Evolutionary conservation across 1,140 invertebrate species (phyloP).

Genomic region (Brachionus asplanchnoidis): DNA sequence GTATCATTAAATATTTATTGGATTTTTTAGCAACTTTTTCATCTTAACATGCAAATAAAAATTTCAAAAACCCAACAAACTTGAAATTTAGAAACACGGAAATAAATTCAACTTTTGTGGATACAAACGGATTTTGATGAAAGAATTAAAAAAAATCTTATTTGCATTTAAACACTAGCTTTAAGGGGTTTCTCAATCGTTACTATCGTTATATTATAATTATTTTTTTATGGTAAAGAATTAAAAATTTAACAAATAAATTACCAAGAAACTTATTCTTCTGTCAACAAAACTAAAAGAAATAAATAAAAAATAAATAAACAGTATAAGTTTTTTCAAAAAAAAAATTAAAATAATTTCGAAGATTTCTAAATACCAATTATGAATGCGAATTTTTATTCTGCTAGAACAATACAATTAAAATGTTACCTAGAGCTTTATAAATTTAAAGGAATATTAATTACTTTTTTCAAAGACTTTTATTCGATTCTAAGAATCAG

Average conservation of each 20-base stretch:
- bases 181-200: constrained; percentile 17
- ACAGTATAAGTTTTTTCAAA: background rate
- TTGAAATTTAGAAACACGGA: background rate
- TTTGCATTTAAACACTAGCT: background rate
- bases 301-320: background rate
- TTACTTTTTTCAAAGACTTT: background rate
- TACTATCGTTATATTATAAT: constrained; percentile 33
- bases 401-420: background rate
- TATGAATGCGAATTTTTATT: background rate
- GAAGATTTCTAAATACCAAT: background rate
- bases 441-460: background rate
- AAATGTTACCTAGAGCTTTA: background rate
- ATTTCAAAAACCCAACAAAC: background rate
- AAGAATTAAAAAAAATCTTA: background rate
- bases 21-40: background rate
- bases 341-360: background rate
- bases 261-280: background rate
- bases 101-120: background rate
- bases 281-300: background rate
- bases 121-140: background rate
- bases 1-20: no score
- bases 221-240: background rate
- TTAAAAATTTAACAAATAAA: background rate
- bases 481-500: background rate
- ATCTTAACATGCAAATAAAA: background rate